Percentiles rank a stretch among this genome's conserved stretches.
Evolutionary conservation across 2,797 vertebrate species (phyloP).

Genomic region (Morus bassanus): DNA sequence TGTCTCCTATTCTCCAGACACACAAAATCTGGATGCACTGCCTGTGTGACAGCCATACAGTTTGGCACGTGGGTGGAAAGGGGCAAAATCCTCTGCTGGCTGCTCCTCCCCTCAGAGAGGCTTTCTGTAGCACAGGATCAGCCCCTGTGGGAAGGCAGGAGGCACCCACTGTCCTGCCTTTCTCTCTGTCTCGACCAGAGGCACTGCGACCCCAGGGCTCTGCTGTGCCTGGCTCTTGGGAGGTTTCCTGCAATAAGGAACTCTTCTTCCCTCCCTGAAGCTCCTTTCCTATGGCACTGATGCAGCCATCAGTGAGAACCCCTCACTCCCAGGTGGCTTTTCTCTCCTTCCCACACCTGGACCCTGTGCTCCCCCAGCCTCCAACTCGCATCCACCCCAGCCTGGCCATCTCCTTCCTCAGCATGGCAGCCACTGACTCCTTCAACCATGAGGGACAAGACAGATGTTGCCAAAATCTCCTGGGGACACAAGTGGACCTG

Average conservation of each 20-base stretch:
- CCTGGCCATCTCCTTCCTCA: background rate
- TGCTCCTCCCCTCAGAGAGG: background rate
- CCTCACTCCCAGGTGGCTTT: background rate
- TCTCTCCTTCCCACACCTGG: background rate
- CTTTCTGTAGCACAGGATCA: background rate
- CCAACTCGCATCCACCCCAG: background rate
- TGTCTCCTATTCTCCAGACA: background rate
- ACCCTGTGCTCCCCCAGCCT: background rate
- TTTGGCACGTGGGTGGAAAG: background rate
- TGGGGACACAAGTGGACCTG: fast-evolving
- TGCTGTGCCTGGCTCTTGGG: background rate
- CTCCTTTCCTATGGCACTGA: background rate
- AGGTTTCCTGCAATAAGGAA: background rate
- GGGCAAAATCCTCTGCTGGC: background rate
- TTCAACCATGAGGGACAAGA: background rate
- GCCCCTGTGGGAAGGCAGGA: background rate
- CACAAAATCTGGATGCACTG: background rate
- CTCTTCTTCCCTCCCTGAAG: background rate
- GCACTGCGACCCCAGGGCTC: fast-evolving
- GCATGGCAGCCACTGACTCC: background rate
- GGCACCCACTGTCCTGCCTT: background rate
- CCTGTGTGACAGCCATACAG: background rate
- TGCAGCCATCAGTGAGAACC: background rate
- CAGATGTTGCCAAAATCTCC: background rate
- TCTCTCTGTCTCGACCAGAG: background rate